These are phyloP conservation scores for Bothrops jararaca DNA, from an alignment of 2,113 vertebrate genomes.

Conservation along the genomic window DNA sequence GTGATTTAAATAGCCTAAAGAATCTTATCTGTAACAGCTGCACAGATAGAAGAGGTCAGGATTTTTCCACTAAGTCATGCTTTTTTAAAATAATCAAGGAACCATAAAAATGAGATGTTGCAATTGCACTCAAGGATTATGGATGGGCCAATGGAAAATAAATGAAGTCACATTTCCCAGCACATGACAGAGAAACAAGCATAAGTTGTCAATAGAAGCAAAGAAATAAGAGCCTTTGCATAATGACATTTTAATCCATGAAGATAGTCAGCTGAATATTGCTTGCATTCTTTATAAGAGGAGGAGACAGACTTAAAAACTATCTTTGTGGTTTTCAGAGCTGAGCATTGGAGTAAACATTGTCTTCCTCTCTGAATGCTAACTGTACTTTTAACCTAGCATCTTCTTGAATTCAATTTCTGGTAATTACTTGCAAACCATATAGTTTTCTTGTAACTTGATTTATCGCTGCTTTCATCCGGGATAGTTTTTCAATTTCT, in stretches of 20 bases:
- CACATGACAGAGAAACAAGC: conserved; percentile 51
- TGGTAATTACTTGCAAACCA: neutral
- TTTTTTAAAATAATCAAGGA: conserved; percentile 71
- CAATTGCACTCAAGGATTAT: conserved; percentile 66
- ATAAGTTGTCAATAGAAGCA: conserved; percentile 12
- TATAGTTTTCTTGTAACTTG: neutral
- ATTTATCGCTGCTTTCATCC: neutral
- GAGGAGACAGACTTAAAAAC: neutral
- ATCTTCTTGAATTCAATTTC: neutral
- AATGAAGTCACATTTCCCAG: conserved; percentile 57
- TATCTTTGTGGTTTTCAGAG: neutral
- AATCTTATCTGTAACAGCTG: conserved; percentile 77
- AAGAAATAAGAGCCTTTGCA: conserved; percentile 16
- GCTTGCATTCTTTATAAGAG: neutral
- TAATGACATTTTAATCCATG: conserved; percentile 8
- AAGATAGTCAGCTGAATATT: neutral
- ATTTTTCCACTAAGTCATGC: conserved; percentile 83
- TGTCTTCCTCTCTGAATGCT: neutral
- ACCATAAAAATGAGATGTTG: conserved; percentile 72
- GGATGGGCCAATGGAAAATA: conserved; percentile 70
- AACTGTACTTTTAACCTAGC: neutral
- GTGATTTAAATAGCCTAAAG: conserved; percentile 49
- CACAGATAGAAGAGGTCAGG: conserved; percentile 70
- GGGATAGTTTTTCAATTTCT: neutral
- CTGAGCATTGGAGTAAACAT: neutral